Base-by-base conservation (phyloP, 1,140 invertebrate species). In the Stegodyphus mimosarum region DNA sequence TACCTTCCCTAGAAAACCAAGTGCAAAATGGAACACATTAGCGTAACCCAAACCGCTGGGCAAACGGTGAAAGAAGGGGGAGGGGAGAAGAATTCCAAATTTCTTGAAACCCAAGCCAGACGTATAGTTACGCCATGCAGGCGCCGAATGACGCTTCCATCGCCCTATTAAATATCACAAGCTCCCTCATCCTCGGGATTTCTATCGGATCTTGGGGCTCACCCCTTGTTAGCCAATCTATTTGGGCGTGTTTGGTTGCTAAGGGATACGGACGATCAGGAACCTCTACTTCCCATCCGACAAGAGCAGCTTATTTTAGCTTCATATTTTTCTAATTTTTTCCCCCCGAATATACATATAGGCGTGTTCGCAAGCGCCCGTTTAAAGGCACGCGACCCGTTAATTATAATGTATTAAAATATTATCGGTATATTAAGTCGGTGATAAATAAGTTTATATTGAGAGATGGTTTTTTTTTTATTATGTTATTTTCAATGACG, bases 241-340 rank as follows among this genome's bases (percentile, higher is more conserved):
- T 83, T 74, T 83, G 80, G 80, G 80, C 80, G 80, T 83, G 80
- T 83, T 83, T 83, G 69, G 80, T 83, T 83, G 80, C 70, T 55
- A 83, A 51, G 80, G 71, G 70, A 33, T 81, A 83, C 80, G 55
- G 55, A 60, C 9, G 55, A 9, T 9, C 9, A 9, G 55, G 55
- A 60, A 60, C 55, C 9, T 60, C 55, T 60, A 60, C 55, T 60
- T 60, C 55, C 9, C 55, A 60, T 9, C 15, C 15, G 9, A 10
- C 55, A 60, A 60, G 55, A 15, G 55, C 9, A 15, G 15, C 55
- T 60, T 60, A 10, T 10, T 60, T 10, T 60, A 60, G 55, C 9
- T 60, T 60, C 15, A 10, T 60, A 10, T 60, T 60, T 60, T 60
- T 10, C 15, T 60, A 10, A 60, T 60, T 10, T 10, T 60, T 10